A percentile compares a stretch with the other conserved stretches of the same genome.
Conservation (phyloP, 2,797 vertebrate species). For the Coreius guichenoti region DNA sequence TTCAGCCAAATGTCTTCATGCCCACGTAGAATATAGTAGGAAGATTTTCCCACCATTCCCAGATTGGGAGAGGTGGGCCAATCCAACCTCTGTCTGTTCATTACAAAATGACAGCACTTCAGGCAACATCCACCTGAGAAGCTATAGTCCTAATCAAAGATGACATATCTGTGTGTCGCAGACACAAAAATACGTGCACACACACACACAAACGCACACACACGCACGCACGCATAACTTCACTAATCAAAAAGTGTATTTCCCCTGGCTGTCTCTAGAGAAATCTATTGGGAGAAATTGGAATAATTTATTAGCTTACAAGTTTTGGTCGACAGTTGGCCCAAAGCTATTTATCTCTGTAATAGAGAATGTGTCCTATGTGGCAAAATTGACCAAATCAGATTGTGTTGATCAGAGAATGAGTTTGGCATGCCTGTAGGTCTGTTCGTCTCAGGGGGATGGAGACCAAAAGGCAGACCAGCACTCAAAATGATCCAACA, state of each 20-base stretch:
- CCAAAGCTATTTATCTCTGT: slow-evolving; percentile 91
- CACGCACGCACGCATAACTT: slow-evolving; percentile 89
- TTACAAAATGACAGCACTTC: slow-evolving; percentile 93
- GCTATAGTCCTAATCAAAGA: slow-evolving; percentile 91
- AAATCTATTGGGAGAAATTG: slow-evolving; percentile 94
- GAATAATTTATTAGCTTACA: slow-evolving; percentile 97
- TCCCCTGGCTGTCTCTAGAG: slow-evolving; percentile 93
- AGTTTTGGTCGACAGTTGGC: slow-evolving; percentile 96
- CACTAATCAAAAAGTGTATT: slow-evolving; percentile 97
- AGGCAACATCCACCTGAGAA: slow-evolving; percentile 90
- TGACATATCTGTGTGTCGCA: slow-evolving; percentile 91
- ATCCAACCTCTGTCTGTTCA: slow-evolving; percentile 87
- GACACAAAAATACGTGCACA: slow-evolving; percentile 71
- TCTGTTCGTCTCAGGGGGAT: slow-evolving; percentile 85
- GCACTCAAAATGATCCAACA: slow-evolving; percentile 94
- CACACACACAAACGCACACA: slow-evolving; percentile 50
- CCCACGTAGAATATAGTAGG: slow-evolving; percentile 48
- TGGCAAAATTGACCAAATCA: slow-evolving; percentile 96
- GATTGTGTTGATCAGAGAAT: slow-evolving; percentile 95
- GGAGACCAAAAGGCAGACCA: slow-evolving; percentile 88
- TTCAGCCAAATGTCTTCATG: slow-evolving; percentile 60
- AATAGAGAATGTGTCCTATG: slow-evolving; percentile 94
- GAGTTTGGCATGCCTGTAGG: slow-evolving; percentile 93
- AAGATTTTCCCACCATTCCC: slow-evolving; percentile 84
- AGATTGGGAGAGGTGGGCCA: slow-evolving; percentile 81